Evolutionary conservation across 1,140 invertebrate genomes (phyloP), one percentile per base, ranked within the genome.

Genomic region (Temnothorax nylanderi): DNA sequence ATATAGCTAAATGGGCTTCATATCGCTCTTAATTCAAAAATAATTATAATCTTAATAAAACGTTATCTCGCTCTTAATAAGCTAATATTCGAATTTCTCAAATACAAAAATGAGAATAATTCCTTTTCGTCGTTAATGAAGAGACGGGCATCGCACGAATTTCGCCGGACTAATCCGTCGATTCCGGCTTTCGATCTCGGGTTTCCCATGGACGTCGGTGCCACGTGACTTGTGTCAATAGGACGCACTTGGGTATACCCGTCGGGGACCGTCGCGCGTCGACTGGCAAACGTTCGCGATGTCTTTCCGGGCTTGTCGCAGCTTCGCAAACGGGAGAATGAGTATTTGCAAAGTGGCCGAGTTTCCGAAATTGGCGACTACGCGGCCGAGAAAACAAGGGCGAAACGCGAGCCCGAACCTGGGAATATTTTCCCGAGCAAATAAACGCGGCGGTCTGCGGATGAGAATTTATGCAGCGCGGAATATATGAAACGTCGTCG

Each of bases 161-260:
- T 85, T 64, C 49, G 47, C 18, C 37, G 58, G 47, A 13, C 37
- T 65, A 84, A 62, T 72, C 78, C 54, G 67, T 65, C 86, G 69
- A 86, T 82, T 81, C 47, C 49, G 77, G 62, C 47, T 56, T 74
- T 75, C 69, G 54, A 75, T 32, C 2, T 62, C 64, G 54, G 77
- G 64, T 92, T 92, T 92, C 87, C 88, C 87, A 91, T 86, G 89
- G 51, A 75, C 54, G 76, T 78, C 65, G 44, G 60, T 37, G 76
- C 64, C 92, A 93, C 92, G 92, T 91, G 92, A 92, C 89, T 89
- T 92, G 85, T 93, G 92, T 93, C 92, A 93, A 93, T 93, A 93
- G 85, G 89, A 91, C 91, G 91, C 87, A 82, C 86, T 84, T 60
- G 32, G 21, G 16, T 49, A 16, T 80, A 84, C 71, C 71, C 76